Percentiles rank a stretch among this genome's conserved stretches.
Conservation (phyloP, 2,113 vertebrate genomes). For the Puffinus mauretanicus region DNA sequence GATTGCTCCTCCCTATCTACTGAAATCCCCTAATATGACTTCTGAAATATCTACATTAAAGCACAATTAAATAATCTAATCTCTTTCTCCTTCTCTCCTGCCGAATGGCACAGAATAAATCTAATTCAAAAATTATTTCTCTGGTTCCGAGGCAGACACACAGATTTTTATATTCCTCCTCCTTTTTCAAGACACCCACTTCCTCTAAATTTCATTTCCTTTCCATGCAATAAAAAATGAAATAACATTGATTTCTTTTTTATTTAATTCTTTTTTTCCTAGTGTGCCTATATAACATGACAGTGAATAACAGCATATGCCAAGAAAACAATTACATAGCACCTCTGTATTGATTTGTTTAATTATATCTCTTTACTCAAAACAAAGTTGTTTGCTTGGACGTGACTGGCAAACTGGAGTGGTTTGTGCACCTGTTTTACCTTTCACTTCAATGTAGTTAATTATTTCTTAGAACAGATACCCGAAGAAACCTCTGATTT, state of each 20-base stretch:
- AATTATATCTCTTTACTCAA: not conserved
- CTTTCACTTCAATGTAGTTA: not conserved
- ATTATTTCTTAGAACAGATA: not conserved
- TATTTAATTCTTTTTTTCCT: not conserved
- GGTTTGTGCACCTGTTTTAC: not conserved
- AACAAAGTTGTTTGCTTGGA: not conserved
- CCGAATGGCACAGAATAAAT: slow-evolving; percentile 27
- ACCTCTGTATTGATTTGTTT: not conserved
- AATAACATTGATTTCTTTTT: not conserved
- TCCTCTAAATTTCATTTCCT: slow-evolving; percentile 50
- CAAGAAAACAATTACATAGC: not conserved
- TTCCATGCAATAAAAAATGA: slow-evolving; percentile 28
- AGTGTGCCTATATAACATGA: not conserved
- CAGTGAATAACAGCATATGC: slow-evolving; percentile 1
- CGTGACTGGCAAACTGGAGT: not conserved
- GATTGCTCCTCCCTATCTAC: not conserved
- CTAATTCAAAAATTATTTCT: slow-evolving; percentile 35
- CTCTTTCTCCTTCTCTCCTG: not conserved
- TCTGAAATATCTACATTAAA: slow-evolving; percentile 17
- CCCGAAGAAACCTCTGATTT: not conserved
- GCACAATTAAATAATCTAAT: slow-evolving; percentile 28
- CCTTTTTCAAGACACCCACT: slow-evolving; percentile 42
- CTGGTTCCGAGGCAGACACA: not conserved
- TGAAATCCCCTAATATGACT: not conserved
- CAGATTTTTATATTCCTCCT: slow-evolving; percentile 14